Base-by-base conservation (phyloP, 2,797 vertebrate species). In the Manis crassicaudata region DNA sequence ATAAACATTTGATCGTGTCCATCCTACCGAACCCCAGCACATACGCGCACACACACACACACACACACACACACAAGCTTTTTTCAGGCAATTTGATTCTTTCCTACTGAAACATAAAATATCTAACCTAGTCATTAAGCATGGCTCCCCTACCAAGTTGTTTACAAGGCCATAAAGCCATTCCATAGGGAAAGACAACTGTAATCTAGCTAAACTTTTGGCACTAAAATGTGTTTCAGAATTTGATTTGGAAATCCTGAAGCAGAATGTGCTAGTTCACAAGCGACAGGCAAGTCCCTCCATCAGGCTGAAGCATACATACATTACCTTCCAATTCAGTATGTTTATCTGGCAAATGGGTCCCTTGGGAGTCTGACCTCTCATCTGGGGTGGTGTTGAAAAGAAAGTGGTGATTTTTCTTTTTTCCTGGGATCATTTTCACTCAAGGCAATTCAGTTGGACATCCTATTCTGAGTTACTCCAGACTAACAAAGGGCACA, bases 361-460 rank as follows among this genome's bases (percentile, higher is more conserved):
- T 35, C 91, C 89, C 75, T 62, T 10, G 91, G 92, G 94, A 95
- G 35, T 67, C 73, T 73, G 86, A 81, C 80, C 50, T 62, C 75
- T 94, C 83, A 1, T 89, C 80, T 67, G 13, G 0, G 75, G 85
- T 43, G 82, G 40, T 65, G 73, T 27, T 87, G 83, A 95, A 95
- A 88, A 92, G 58, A 95, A 96, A 97, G 81, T 60, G 56, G 85
- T 62, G 84, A 58, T 91, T 96, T 96, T 96, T 83, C 77, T 88
- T 92, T 94, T 32, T 89, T 60, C 16, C 14, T 35, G 27, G 86
- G 83, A 87, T 95, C 72, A 27, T 94, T 95, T 96, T 94, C 93
- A 60, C 70, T 91, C 13, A 54, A 46, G 80, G 93, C 83, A 76
- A 7, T 89, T 91, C 87, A 92, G 2, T 25, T 77, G 72, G 91